Evolutionary conservation across 35 echinoderm and acorn worm genomes (phyloP), one percentile per base, ranked within the genome.

Genomic region (Heliocidaris tuberculata): DNA sequence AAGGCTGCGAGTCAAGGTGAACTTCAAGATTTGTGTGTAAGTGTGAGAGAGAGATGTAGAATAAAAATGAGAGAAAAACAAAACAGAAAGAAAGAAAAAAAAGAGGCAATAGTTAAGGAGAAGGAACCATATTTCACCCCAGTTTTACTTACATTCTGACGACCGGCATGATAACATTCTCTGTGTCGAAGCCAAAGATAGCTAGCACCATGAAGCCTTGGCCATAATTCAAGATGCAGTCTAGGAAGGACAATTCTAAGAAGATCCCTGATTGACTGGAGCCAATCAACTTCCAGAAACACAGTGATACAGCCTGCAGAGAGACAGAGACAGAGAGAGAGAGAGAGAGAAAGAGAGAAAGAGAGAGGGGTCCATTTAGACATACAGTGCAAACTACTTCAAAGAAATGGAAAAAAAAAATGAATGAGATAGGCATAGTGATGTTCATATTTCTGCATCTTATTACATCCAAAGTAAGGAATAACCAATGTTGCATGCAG

Each of bases 121-220:
- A 94, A 21, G 12, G 50, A 86, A 30, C 13, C 6, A 7, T 88
- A 70, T 70, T 24, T 70, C 0, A 70, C 21, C 6, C 21, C 6
- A 88, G 86, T 7, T 24, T 88, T 32, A 96, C 97, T 96, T 97
- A 97, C 97, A 91, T 85, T 93, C 94, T 97, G 90, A 96, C 59
- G 61, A 97, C 91, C 5, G 97, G 97, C 71, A 97, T 94, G 59
- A 97, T 96, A 50, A 97, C 97, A 88, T 97, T 96, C 85, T 96
- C 91, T 2, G 95, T 97, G 85, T 97, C 97, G 86, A 97, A 97
- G 32, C 95, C 97, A 90, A 97, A 97, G 13, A 94, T 60, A 85
- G 97, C 97, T 7, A 97, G 87, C 9, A 94, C 95, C 59, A 97
- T 95, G 91, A 97, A 97, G 8, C 97, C 95, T 48, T 97, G 97